Base-by-base conservation (phyloP, 2,888 invertebrate genomes). In the Mayetiola destructor region DNA sequence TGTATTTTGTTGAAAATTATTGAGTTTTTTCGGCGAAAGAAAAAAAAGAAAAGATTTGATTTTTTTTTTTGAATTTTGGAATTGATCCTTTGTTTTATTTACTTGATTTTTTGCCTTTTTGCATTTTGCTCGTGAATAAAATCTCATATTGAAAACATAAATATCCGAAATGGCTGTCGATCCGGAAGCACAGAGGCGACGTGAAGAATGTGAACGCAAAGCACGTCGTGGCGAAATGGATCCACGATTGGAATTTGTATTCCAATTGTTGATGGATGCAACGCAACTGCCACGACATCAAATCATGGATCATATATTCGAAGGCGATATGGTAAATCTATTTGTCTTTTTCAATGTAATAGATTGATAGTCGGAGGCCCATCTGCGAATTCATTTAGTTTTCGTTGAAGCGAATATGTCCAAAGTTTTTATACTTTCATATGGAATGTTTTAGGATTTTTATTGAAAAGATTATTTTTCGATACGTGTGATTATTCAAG, bases 121-220 rank as follows among this genome's bases (percentile, higher is more conserved):
- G 55, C 8, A 5, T 55, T 55, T 36, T 36, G 32, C 18, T 55
- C 20, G n/a, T 20, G 10, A 35, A 20, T 30, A 16, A 35, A 27
- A 30, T 30, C 8, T 42, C 27, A 30, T 14, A 27, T 21, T 36
- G 23, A n/a, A 37, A 39, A 2, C 8, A 29, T 39, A 18, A 5
- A 54, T 20, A 54, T 14, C 23, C 18, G 32, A 18, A 18, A 53
- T 53, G 53, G 55, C 12, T 20, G 55, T 21, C 61, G 71, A 71
- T 59, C 23, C 37, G 55, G 72, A 73, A 67, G 68, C 70, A 63
- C 69, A 84, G 84, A 77, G 81, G 62, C 77, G 89, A 60, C 78
- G 89, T 60, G 89, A 90, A 81, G 89, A 90, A 88, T 89, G 89
- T 82, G 89, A 90, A 76, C 80, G 89, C 64, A 89, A 89, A 68